Conservation (phyloP, 2,797 vertebrate genomes). For the Sarcophilus harrisii region DNA sequence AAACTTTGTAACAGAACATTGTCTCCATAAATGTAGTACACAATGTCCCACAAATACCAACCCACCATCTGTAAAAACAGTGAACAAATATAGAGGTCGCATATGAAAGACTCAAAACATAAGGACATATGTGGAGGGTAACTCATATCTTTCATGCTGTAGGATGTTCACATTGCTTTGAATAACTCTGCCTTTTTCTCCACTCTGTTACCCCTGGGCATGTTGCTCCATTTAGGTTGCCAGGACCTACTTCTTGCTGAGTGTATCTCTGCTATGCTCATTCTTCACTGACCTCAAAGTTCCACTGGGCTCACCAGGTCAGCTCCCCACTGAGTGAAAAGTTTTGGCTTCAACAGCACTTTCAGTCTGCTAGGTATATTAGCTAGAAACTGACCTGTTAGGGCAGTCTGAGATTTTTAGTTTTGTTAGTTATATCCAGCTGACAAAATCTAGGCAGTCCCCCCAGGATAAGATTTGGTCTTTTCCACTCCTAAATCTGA, state of each 20-base stretch:
- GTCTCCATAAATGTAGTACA: not conserved
- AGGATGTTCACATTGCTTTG: not conserved
- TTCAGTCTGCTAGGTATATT: not conserved
- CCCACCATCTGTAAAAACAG: not conserved
- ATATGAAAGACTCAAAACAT: not conserved
- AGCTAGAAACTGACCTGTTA: not conserved
- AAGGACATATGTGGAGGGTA: not conserved
- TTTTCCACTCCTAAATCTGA: not conserved
- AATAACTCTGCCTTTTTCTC: not conserved
- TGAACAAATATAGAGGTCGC: not conserved
- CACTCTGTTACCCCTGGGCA: not conserved
- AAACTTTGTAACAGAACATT: not conserved
- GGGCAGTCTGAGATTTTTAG: not conserved
- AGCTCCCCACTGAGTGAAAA: not conserved
- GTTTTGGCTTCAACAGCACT: not conserved
- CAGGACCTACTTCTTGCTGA: not conserved
- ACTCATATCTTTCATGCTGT: not conserved
- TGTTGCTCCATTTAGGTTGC: not conserved
- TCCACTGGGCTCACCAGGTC: not conserved
- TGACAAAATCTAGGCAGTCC: not conserved
- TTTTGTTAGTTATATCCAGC: not conserved
- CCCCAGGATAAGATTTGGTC: not conserved
- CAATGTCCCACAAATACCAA: not conserved
- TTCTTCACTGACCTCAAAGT: not conserved
- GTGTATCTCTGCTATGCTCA: not conserved